These are phyloP conservation scores for Smittia aterrima DNA, from an alignment of 2,888 invertebrate genomes.

Conservation along the genomic window DNA sequence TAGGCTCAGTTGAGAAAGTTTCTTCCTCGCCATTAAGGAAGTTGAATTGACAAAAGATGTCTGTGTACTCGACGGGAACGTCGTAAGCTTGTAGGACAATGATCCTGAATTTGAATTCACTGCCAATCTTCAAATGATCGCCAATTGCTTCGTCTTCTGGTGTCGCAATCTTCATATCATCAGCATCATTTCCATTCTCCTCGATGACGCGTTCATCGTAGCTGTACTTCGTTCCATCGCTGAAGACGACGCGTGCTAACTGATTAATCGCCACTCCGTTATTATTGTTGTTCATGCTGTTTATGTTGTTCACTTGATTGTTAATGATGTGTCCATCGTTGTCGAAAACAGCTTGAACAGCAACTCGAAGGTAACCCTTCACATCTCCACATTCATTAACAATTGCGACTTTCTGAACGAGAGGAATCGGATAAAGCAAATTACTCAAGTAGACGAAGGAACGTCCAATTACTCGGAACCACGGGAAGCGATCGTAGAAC, in stretches of 20 bases:
- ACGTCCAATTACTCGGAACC: slow-evolving; percentile 98
- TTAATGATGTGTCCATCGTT: slow-evolving; percentile 49
- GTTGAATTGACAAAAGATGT: slow-evolving; percentile 99
- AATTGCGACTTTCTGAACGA: slow-evolving; percentile 94
- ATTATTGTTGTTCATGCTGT: slow-evolving; percentile 55
- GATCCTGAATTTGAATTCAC: slow-evolving; percentile 95
- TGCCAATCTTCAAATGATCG: slow-evolving; percentile 83
- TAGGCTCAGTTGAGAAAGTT: slow-evolving; percentile 98
- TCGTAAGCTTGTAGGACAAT: slow-evolving; percentile 95
- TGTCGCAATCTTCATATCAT: slow-evolving; percentile 80
- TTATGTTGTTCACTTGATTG: slow-evolving; percentile 17
- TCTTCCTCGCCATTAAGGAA: slow-evolving; percentile 97
- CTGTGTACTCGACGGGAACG: slow-evolving; percentile 94
- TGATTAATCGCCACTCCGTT: slow-evolving; percentile 87
- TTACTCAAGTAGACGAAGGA: slow-evolving; percentile 98
- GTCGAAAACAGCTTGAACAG: slow-evolving; percentile 93
- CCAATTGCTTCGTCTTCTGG: slow-evolving; percentile 74
- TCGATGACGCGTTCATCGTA: slow-evolving; percentile 70
- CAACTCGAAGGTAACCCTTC: slow-evolving; percentile 91
- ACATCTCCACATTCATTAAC: slow-evolving; percentile 97
- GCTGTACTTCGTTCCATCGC: slow-evolving; percentile 63
- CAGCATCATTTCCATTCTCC: slow-evolving; percentile 66
- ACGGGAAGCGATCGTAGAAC: slow-evolving; percentile 98
- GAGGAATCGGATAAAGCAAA: slow-evolving; percentile 91
- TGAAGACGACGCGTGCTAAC: slow-evolving; percentile 91